phyloP scores from a whole-genome alignment of 1,140 invertebrate genomes.

The Sinonovacula constricta region DNA sequence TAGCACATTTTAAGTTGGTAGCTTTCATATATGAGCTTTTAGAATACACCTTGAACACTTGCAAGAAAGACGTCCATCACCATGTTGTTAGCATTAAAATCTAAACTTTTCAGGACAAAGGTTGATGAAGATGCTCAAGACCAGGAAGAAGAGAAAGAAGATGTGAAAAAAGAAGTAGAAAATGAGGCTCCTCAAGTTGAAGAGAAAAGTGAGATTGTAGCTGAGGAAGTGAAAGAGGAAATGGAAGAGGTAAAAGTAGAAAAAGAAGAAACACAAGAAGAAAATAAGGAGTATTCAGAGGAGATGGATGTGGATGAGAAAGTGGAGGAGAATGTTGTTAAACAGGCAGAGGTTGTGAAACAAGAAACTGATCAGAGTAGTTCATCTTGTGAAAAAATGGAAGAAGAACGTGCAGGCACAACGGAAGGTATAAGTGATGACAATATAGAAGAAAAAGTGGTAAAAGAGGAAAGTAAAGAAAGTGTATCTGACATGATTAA shows the following conservation, averaged over 20 bases:
- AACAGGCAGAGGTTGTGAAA: background rate
- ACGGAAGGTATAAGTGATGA: background rate
- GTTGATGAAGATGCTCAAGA: background rate
- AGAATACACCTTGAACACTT: too few relatives aligned
- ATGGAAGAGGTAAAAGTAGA: background rate
- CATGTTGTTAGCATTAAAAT: background rate
- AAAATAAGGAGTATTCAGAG: background rate
- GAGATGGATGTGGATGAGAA: conserved; percentile 20
- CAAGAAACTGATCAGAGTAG: too few relatives aligned
- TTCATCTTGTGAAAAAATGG: too few relatives aligned
- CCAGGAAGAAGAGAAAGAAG: background rate
- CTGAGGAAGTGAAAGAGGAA: conserved; percentile 3
- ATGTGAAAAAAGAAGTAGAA: background rate
- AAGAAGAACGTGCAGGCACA: too few relatives aligned
- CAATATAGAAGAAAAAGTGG: conserved; percentile 1
- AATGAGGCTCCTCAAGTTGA: background rate
- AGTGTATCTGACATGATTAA: background rate
- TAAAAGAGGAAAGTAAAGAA: conserved; percentile 16
- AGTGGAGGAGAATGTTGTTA: too few relatives aligned
- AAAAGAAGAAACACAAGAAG: background rate
- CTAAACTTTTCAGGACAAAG: background rate
- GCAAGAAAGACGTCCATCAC: too few relatives aligned
- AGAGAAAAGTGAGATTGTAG: background rate
- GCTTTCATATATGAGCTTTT: background rate
- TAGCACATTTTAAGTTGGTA: background rate